These are phyloP conservation scores for Scaptomyza parva DNA, from an alignment of 2,888 invertebrate species.

Conservation along the genomic window DNA sequence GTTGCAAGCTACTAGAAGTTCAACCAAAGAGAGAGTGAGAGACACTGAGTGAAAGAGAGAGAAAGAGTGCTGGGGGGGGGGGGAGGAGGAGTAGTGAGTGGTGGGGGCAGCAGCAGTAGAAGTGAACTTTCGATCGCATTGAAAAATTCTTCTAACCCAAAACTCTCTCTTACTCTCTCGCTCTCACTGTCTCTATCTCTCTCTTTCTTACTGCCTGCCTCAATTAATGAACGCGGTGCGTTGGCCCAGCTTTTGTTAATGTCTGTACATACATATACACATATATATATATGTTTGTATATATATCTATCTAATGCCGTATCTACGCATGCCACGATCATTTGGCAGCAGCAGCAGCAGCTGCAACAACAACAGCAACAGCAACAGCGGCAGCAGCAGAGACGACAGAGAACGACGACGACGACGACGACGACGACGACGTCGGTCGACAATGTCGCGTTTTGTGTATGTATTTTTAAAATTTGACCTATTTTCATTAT, in stretches of 20 bases:
- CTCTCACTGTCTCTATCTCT: conserved; percentile 6
- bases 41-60: neutral
- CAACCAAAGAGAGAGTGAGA: neutral
- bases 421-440: conserved; percentile 30
- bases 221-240: conserved; percentile 58
- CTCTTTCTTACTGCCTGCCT: conserved; percentile 19
- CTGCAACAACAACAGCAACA: conserved; percentile 1
- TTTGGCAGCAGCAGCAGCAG: conserved; percentile 21
- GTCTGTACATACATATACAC: neutral
- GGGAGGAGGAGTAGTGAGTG: conserved; percentile 1
- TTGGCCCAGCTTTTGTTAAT: conserved; percentile 54
- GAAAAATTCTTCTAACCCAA: conserved; percentile 33
- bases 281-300: neutral
- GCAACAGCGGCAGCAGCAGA: too few species aligned
- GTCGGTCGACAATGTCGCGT: conserved; percentile 74
- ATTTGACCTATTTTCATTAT: conserved; percentile 85
- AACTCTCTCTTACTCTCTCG: conserved; percentile 9
- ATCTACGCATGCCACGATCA: conserved; percentile 61
- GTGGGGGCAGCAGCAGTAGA: conserved; percentile 7
- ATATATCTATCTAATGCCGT: conserved; percentile 50
- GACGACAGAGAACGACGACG: too few species aligned
- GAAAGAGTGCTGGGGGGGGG: neutral
- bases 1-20: conserved; percentile 49
- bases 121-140: conserved; percentile 59
- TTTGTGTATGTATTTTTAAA: conserved; percentile 81